phyloP scores from a whole-genome alignment of 2,797 vertebrate genomes.

The Sciaenops ocellatus region DNA sequence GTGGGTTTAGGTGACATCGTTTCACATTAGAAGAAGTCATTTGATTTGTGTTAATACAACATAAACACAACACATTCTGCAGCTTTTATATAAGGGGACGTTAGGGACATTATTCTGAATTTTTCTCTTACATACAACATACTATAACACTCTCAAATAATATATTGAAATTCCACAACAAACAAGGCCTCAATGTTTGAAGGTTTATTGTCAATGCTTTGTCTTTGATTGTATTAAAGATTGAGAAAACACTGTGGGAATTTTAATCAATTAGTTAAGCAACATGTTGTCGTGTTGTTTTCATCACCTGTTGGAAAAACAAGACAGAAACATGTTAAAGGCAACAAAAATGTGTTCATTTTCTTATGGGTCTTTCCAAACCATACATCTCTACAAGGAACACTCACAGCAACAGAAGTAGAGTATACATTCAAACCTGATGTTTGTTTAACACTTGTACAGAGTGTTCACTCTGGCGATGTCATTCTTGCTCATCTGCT shows the following conservation, averaged over 20 bases:
- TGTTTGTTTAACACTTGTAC: slow-evolving; percentile 42
- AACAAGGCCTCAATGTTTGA: not conserved
- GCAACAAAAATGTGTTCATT: not conserved
- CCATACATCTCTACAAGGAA: not conserved
- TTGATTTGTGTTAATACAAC: too few species aligned
- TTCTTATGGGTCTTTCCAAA: not conserved
- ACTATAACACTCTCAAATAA: too few species aligned
- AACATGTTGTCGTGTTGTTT: not conserved
- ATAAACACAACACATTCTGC: too few species aligned
- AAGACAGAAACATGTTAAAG: not conserved
- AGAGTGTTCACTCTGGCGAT: slow-evolving; percentile 74
- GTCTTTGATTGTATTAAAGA: not conserved
- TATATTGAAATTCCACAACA: not conserved
- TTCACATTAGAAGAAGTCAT: too few species aligned
- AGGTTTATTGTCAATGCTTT: slow-evolving; percentile 25
- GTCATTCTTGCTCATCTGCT: slow-evolving; percentile 77
- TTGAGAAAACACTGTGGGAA: not conserved
- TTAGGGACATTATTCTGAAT: too few species aligned
- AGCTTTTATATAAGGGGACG: too few species aligned
- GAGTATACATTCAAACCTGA: accelerated
- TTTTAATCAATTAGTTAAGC: not conserved
- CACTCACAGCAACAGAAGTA: not conserved
- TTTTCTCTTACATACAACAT: too few species aligned
- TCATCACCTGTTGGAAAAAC: slow-evolving; percentile 9
- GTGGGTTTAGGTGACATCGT: too few species aligned